These are phyloP conservation scores for Macaria liturata DNA, from an alignment of 2,888 invertebrate genomes.

Conservation along the genomic window DNA sequence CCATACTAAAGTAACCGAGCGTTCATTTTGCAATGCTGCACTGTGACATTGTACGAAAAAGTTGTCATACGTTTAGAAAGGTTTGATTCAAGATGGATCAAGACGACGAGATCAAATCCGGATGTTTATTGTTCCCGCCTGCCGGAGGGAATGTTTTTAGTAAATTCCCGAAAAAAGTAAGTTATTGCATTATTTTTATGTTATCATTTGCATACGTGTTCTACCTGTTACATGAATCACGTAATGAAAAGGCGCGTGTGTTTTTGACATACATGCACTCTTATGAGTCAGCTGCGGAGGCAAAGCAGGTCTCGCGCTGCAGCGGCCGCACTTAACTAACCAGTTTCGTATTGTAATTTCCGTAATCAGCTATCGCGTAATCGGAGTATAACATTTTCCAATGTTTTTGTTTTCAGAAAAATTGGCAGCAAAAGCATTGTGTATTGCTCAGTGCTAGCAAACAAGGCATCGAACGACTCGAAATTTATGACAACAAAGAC, in stretches of 20 bases:
- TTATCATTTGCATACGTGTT: slow-evolving; percentile 4
- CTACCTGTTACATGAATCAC: slow-evolving; percentile 23
- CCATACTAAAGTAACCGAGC: not conserved
- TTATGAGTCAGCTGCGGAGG: slow-evolving; percentile 36
- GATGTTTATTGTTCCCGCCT: slow-evolving; percentile 90
- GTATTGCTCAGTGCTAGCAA: slow-evolving; percentile 92
- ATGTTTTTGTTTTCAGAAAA: slow-evolving; percentile 85
- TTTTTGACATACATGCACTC: slow-evolving; percentile 34
- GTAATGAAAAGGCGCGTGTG: slow-evolving; percentile 19
- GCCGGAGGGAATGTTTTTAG: slow-evolving; percentile 85
- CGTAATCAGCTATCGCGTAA: slow-evolving; percentile 9
- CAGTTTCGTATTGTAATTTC: slow-evolving; percentile 23
- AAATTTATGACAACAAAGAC: slow-evolving; percentile 92
- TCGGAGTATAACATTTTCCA: not conserved
- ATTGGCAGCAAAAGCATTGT: slow-evolving; percentile 91
- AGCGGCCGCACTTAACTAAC: slow-evolving; percentile 27
- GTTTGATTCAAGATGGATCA: slow-evolving; percentile 83
- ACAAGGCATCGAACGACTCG: slow-evolving; percentile 92
- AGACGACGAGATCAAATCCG: slow-evolving; percentile 89
- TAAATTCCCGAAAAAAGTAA: slow-evolving; percentile 90
- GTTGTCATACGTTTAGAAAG: slow-evolving; percentile 34
- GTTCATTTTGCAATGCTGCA: slow-evolving; percentile 45
- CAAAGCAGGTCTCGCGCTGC: slow-evolving; percentile 29
- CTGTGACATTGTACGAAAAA: slow-evolving; percentile 3
- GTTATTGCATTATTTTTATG: slow-evolving; percentile 15